Evolutionary conservation across 2,797 vertebrate genomes (phyloP).

Genomic region (Myotis daubentonii): DNA sequence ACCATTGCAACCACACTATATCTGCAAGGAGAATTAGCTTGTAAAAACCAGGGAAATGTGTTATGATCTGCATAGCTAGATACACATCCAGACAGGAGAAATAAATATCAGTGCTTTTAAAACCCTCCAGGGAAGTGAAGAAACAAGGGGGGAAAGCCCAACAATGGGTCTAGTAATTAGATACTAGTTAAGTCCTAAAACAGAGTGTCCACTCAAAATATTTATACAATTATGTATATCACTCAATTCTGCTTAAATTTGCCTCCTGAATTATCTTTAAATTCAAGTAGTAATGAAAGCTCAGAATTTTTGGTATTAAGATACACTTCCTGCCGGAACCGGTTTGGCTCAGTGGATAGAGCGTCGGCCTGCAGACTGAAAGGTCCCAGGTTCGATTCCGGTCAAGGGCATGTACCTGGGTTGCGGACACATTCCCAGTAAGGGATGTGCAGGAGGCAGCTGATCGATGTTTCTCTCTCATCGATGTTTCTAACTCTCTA

Average conservation of each 20-base stretch:
- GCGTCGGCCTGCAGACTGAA: too few species aligned
- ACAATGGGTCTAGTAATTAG: neutral
- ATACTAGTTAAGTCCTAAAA: slow-evolving; percentile 20
- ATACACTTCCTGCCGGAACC: too few species aligned
- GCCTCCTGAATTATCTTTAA: slow-evolving; percentile 18
- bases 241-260: slow-evolving; percentile 16
- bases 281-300: slow-evolving; percentile 8
- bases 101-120: slow-evolving; percentile 28
- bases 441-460: too few species aligned
- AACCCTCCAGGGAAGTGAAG: neutral
- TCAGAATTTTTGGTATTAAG: slow-evolving; percentile 6
- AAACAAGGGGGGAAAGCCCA: neutral
- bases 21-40: neutral
- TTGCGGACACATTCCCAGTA: too few species aligned
- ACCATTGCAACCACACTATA: neutral
- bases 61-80: neutral
- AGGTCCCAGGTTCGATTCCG: too few species aligned
- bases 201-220: neutral
- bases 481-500: too few species aligned
- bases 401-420: too few species aligned
- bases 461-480: too few species aligned
- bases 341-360: too few species aligned
- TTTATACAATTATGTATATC: neutral
- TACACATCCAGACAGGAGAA: slow-evolving; percentile 5
- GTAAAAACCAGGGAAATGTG: neutral